Conservation (phyloP, 2,888 invertebrate species). For the Drosophila lacicola region DNA sequence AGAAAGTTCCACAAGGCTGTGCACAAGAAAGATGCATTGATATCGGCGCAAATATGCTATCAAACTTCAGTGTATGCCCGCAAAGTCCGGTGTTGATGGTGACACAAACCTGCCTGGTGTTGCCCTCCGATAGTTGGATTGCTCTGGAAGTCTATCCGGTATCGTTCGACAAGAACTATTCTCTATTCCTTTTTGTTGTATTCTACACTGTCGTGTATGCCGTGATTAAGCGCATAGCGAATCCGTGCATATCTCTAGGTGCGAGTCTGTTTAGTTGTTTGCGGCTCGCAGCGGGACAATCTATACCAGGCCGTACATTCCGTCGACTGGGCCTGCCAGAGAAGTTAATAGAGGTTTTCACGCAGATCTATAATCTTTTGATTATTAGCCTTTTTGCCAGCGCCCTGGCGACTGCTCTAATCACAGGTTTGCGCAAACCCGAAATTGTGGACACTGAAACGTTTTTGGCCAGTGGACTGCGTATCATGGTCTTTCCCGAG, state of each 20-base stretch:
- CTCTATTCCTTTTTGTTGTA: not conserved
- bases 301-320: not conserved
- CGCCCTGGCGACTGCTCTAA: not conserved
- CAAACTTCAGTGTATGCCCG: not conserved
- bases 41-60: slow-evolving; percentile 1
- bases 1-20: no score
- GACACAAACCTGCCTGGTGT: slow-evolving; percentile 1
- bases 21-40: not conserved
- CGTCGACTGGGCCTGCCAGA: not conserved
- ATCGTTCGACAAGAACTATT: not conserved
- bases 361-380: not conserved
- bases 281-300: not conserved
- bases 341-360: not conserved
- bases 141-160: not conserved
- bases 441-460: slow-evolving; percentile 20
- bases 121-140: slow-evolving; percentile 1
- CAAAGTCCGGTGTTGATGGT: not conserved
- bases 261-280: not conserved
- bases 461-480: slow-evolving; percentile 22
- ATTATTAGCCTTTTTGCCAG: not conserved
- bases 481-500: slow-evolving; percentile 14
- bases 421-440: not conserved
- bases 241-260: not conserved
- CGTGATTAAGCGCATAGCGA: slow-evolving; percentile 11
- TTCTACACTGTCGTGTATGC: not conserved